Conservation (phyloP, 37 sponge, comb jelly and placozoan genomes). For the Geodia barretti region DNA sequence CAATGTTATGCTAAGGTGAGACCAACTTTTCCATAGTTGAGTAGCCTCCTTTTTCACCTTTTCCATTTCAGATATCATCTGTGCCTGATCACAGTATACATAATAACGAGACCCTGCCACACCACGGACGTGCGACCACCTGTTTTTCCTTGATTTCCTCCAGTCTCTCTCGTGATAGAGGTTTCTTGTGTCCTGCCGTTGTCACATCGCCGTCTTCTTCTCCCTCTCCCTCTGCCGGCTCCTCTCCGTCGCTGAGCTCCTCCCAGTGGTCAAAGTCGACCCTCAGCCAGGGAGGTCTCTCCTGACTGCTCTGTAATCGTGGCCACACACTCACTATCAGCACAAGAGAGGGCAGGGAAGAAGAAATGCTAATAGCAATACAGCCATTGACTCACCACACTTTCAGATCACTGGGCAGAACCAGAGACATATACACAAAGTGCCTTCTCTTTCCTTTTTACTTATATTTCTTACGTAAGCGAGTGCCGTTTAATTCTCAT, state of each 20-base stretch:
- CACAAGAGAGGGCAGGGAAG: too few relatives aligned
- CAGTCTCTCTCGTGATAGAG: not conserved
- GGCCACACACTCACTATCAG: conserved; percentile 77
- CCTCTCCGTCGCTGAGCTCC: conserved; percentile 34
- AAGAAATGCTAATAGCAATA: too few relatives aligned
- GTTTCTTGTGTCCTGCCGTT: not conserved
- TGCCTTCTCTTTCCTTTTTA: too few relatives aligned
- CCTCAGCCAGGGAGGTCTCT: conserved; percentile 78
- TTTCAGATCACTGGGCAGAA: too few relatives aligned
- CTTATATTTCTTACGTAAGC: too few relatives aligned
- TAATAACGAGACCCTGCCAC: not conserved
- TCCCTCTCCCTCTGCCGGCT: conserved; percentile 28
- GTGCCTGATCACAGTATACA: not conserved
- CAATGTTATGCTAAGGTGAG: too few relatives aligned
- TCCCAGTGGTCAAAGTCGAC: conserved; percentile 82
- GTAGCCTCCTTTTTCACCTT: not conserved
- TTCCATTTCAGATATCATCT: not conserved
- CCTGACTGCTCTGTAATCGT: conserved; percentile 49
- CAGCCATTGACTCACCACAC: too few relatives aligned
- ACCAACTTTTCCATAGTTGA: not conserved
- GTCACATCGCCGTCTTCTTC: conserved; percentile 12
- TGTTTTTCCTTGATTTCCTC: not conserved
- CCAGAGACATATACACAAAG: too few relatives aligned
- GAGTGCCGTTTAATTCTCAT: too few relatives aligned
- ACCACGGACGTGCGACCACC: not conserved